phyloP scores from a whole-genome alignment of 2,113 vertebrate species.

The Anhinga rufa region DNA sequence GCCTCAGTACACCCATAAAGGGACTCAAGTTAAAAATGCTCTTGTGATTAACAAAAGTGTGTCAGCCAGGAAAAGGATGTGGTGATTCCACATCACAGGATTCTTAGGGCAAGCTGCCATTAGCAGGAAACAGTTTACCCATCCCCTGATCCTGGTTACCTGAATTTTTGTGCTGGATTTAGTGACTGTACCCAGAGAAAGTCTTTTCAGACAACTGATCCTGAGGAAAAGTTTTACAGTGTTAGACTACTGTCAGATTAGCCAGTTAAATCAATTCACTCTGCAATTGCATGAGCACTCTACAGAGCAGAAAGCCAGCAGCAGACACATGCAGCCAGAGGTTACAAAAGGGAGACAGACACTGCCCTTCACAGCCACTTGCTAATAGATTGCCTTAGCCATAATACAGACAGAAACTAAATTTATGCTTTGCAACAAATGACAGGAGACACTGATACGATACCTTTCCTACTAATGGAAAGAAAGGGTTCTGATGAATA shows the following conservation, averaged over 20 bases:
- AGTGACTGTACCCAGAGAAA: background rate
- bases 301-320: background rate
- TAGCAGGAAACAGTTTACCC: background rate
- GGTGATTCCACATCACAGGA: background rate
- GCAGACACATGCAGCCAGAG: background rate
- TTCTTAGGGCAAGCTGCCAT: background rate
- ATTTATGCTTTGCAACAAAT: background rate
- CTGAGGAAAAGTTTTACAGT: background rate
- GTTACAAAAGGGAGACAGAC: background rate
- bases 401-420: background rate
- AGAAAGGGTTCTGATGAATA: background rate
- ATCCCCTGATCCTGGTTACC: background rate
- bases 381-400: background rate
- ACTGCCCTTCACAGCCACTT: background rate
- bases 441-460: background rate
- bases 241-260: background rate
- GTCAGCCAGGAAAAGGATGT: background rate
- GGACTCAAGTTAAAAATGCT: background rate
- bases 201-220: background rate
- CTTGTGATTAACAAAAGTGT: background rate
- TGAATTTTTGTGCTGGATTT: background rate
- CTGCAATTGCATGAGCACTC: background rate
- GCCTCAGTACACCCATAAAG: background rate
- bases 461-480: background rate
- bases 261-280: background rate